Evolutionary conservation across 2,113 vertebrate genomes (phyloP).

Genomic region (Struthidea cinerea): DNA sequence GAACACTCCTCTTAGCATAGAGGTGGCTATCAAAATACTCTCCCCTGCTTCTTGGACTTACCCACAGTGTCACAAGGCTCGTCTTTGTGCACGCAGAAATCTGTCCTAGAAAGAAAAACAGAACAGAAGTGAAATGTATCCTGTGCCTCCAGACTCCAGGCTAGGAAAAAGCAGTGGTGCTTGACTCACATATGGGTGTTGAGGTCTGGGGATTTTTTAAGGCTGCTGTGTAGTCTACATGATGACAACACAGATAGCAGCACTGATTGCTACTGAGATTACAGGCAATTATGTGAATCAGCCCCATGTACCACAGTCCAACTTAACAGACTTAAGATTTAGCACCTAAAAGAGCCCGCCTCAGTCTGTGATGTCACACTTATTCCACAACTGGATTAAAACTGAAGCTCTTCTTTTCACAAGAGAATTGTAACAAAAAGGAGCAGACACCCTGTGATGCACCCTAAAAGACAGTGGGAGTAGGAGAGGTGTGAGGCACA

Average conservation of each 20-base stretch:
- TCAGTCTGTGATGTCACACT: not conserved
- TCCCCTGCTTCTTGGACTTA: constrained; percentile 71
- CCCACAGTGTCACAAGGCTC: constrained; percentile 97
- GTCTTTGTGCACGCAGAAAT: constrained; percentile 98
- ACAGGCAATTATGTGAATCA: not conserved
- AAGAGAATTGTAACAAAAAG: not conserved
- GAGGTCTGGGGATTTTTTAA: not conserved
- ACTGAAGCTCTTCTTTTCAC: not conserved
- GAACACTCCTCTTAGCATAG: not conserved
- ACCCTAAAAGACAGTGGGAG: not conserved
- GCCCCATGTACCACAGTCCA: not conserved
- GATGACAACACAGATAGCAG: not conserved
- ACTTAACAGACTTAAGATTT: not conserved
- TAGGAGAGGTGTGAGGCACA: not conserved
- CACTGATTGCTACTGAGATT: not conserved
- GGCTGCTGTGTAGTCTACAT: not conserved
- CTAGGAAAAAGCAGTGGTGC: not conserved
- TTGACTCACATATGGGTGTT: not conserved
- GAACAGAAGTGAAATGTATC: constrained; percentile 20
- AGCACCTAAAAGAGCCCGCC: not conserved
- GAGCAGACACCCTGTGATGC: not conserved
- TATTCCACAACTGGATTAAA: not conserved
- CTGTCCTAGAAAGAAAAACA: constrained; percentile 84
- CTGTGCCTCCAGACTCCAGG: not conserved
- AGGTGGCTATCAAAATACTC: not conserved